Conservation (phyloP, 2,797 vertebrate genomes). For the Percopsis omiscomaycus region DNA sequence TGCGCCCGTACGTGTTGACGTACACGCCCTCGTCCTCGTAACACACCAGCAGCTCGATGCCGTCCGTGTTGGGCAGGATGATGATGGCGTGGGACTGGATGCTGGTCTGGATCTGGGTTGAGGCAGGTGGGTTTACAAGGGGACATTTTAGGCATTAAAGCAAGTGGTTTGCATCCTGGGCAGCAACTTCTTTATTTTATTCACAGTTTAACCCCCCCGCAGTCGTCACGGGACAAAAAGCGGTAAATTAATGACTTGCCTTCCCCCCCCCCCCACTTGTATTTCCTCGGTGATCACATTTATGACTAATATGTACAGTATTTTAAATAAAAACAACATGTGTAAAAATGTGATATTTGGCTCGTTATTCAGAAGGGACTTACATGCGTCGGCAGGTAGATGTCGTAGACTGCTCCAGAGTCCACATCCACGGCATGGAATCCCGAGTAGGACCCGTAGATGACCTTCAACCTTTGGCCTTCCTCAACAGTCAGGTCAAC, state of each 20-base stretch:
- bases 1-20: slow-evolving; percentile 91
- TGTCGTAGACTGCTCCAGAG: slow-evolving; percentile 90
- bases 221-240: no score
- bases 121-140: neutral
- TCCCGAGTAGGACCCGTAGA: slow-evolving; percentile 88
- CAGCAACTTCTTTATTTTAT: no score
- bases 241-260: no score
- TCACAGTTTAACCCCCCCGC: no score
- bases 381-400: slow-evolving; percentile 84
- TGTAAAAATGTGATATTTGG: neutral
- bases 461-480: slow-evolving; percentile 90
- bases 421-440: slow-evolving; percentile 93
- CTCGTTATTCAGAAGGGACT: neutral
- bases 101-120: slow-evolving; percentile 85
- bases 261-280: no score
- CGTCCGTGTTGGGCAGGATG: slow-evolving; percentile 88
- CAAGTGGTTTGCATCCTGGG: no score
- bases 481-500: slow-evolving; percentile 92
- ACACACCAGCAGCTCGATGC: slow-evolving; percentile 91
- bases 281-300: no score
- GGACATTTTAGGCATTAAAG: no score
- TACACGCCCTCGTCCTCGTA: slow-evolving; percentile 93
- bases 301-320: no score
- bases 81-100: slow-evolving; percentile 91
- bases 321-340: no score